Conservation (phyloP, 1,140 invertebrate genomes). For the Augochlora pura region DNA sequence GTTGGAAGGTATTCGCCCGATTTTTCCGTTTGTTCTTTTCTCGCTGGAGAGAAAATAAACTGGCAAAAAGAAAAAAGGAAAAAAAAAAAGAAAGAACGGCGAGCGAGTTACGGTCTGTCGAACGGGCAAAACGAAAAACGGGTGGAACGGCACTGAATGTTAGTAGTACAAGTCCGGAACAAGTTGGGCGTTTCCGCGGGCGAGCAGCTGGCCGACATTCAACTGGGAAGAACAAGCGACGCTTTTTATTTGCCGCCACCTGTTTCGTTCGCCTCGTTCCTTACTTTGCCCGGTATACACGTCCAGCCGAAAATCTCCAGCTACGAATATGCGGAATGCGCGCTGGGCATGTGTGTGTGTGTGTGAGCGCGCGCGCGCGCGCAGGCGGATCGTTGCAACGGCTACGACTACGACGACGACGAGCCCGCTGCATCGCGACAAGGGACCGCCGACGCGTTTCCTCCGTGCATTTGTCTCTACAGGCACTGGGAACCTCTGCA, state of each 20-base stretch:
- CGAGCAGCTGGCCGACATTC: background rate
- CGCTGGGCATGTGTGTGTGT: background rate
- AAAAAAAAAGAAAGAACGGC: no score
- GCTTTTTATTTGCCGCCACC: constrained; percentile 20
- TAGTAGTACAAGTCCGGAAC: background rate
- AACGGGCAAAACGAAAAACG: background rate
- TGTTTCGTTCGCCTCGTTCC: background rate
- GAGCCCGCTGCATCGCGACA: no score
- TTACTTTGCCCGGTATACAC: background rate
- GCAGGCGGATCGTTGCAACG: background rate
- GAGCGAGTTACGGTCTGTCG: background rate
- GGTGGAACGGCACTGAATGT: background rate
- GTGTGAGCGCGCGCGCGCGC: no score
- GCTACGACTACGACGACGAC: no score
- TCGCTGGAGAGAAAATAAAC: no score
- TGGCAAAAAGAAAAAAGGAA: no score
- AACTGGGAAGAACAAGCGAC: background rate
- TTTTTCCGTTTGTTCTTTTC: no score
- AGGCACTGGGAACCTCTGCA: no score
- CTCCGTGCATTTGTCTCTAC: no score
- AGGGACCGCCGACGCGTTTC: no score
- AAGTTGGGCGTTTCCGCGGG: constrained; percentile 3
- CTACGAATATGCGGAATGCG: no score
- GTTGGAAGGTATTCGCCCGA: no score
- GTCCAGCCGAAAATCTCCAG: background rate